Conservation (phyloP, 1,140 invertebrate species). For the Agraylea sexmaculata region DNA sequence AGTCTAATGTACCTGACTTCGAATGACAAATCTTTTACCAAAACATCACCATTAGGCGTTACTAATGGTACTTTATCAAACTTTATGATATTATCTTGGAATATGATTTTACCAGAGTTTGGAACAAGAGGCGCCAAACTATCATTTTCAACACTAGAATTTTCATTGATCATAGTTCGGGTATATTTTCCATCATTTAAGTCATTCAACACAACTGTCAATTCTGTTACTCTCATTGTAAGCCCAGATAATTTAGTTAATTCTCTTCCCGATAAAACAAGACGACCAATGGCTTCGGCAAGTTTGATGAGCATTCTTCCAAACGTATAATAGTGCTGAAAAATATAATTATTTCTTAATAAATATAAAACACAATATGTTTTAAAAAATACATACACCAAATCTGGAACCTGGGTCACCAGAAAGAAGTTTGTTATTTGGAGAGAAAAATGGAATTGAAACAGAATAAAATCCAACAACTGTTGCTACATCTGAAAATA, state of each 20-base stretch:
- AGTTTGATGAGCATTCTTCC: slow-evolving; percentile 94
- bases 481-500: slow-evolving; percentile 73
- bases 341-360: slow-evolving; percentile 8
- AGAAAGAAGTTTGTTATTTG: slow-evolving; percentile 50
- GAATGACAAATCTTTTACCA: slow-evolving; percentile 80
- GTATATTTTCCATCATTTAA: slow-evolving; percentile 77
- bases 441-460: slow-evolving; percentile 81
- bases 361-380: slow-evolving; percentile 5
- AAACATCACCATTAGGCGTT: slow-evolving; percentile 93
- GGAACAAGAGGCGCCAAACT: slow-evolving; percentile 38
- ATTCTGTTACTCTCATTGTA: slow-evolving; percentile 81
- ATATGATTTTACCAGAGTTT: slow-evolving; percentile 69
- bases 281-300: slow-evolving; percentile 89
- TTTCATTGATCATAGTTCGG: slow-evolving; percentile 70
- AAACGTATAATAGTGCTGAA: slow-evolving; percentile 81
- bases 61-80: slow-evolving; percentile 91
- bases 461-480: slow-evolving; percentile 93
- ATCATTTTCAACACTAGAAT: slow-evolving; percentile 11
- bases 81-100: slow-evolving; percentile 82
- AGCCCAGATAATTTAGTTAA: slow-evolving; percentile 88
- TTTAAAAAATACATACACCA: slow-evolving; percentile 40
- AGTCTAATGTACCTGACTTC: slow-evolving; percentile 58
- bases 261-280: slow-evolving; percentile 88
- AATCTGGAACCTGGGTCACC: slow-evolving; percentile 52
- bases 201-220: slow-evolving; percentile 78